phyloP scores from a whole-genome alignment of 2,888 invertebrate genomes.

The Agriopis marginaria region DNA sequence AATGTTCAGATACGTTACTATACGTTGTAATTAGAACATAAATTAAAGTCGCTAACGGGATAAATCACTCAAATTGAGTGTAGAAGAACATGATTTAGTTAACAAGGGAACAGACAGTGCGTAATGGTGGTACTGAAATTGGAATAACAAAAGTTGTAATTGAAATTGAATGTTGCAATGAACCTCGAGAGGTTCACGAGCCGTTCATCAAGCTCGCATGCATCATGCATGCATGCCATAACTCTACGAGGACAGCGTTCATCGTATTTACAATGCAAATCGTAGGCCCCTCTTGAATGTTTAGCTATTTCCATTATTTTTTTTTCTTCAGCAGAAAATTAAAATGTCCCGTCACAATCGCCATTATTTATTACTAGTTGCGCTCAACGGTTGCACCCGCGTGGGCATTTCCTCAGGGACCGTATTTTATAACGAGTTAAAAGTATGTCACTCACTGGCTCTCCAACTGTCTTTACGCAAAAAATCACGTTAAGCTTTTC shows the following conservation, averaged over 20 bases:
- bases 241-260: slow-evolving; percentile 47
- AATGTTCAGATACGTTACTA: slow-evolving; percentile 56
- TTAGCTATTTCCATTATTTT: slow-evolving; percentile 25
- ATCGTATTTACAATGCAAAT: slow-evolving; percentile 44
- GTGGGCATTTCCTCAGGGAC: no score
- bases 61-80: slow-evolving; percentile 60
- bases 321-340: slow-evolving; percentile 2
- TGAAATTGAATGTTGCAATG: slow-evolving; percentile 69
- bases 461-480: no score
- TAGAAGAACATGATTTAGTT: slow-evolving; percentile 48
- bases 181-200: slow-evolving; percentile 66
- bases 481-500: no score
- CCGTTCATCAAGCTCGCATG: slow-evolving; percentile 46
- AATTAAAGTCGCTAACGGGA: slow-evolving; percentile 50
- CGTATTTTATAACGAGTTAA: no score
- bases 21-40: slow-evolving; percentile 58
- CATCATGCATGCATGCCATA: slow-evolving; percentile 60
- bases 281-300: slow-evolving; percentile 12
- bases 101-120: slow-evolving; percentile 39
- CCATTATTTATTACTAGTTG: no score
- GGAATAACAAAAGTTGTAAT: slow-evolving; percentile 60
- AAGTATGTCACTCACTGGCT: no score
- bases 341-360: no score
- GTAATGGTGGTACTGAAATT: slow-evolving; percentile 41
- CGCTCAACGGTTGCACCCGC: no score